Evolutionary conservation across 2,888 invertebrate species (phyloP).

Genomic region (Homarus gammarus): DNA sequence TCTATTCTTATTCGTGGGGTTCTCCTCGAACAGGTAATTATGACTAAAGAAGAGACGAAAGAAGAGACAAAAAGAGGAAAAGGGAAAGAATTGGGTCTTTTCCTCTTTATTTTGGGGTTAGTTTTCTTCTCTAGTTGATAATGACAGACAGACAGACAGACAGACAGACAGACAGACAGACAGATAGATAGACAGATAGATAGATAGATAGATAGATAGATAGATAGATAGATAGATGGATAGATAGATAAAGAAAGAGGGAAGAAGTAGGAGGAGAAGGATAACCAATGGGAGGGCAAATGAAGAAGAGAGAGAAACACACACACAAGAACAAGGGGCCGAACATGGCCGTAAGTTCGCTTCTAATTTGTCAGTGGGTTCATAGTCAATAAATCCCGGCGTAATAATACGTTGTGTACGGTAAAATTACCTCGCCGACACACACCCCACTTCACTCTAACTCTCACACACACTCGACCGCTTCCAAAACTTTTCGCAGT

Average conservation of each 20-base stretch:
- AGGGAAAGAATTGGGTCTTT: too few relatives aligned
- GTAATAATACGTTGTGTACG: constrained; percentile 63
- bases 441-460: constrained; percentile 21
- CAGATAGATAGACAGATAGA: too few relatives aligned
- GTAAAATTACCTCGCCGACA: constrained; percentile 62
- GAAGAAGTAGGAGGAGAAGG: background rate
- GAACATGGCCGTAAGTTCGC: constrained; percentile 62
- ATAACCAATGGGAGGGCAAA: constrained; percentile 6
- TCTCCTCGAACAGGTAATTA: too few relatives aligned
- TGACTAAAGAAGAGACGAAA: too few relatives aligned
- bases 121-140: too few relatives aligned
- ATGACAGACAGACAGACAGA: too few relatives aligned
- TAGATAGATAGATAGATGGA: background rate
- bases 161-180: too few relatives aligned
- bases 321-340: constrained; percentile 21
- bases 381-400: constrained; percentile 67
- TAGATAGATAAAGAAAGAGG: too few relatives aligned
- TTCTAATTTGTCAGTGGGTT: constrained; percentile 71
- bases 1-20: too few relatives aligned
- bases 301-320: constrained; percentile 13
- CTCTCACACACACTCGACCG: background rate
- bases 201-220: too few relatives aligned
- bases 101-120: too few relatives aligned
- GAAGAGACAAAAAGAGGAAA: too few relatives aligned
- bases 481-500: constrained; percentile 12